These are phyloP conservation scores for Operophtera brumata DNA, from an alignment of 2,888 invertebrate species.

Conservation along the genomic window DNA sequence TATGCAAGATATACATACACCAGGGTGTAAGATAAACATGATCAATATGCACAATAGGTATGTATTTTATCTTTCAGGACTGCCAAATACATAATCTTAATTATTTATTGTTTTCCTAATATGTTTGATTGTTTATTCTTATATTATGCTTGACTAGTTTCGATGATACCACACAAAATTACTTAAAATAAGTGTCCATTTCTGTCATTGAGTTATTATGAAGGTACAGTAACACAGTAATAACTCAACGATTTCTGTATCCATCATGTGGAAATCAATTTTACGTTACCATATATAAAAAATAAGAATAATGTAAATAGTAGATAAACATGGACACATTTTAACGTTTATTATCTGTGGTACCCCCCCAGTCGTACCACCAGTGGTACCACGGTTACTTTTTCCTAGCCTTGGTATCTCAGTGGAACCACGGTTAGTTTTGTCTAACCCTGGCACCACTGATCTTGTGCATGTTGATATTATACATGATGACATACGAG, in stretches of 20 bases:
- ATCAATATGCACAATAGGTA: not conserved
- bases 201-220: too few relatives aligned
- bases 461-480: too few relatives aligned
- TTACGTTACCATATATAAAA: not conserved
- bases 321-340: constrained; percentile 12
- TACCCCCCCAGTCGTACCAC: too few relatives aligned
- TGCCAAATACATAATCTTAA: not conserved
- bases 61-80: not conserved
- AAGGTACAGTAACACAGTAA: too few relatives aligned
- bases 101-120: not conserved
- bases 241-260: too few relatives aligned
- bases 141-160: constrained; percentile 57
- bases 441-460: too few relatives aligned
- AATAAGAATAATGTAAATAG: not conserved
- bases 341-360: too few relatives aligned
- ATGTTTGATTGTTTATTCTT: constrained; percentile 27
- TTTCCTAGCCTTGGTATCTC: too few relatives aligned
- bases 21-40: not conserved
- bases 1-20: too few relatives aligned
- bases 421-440: too few relatives aligned
- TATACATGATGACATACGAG: too few relatives aligned
- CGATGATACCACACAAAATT: constrained; percentile 50
- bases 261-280: constrained; percentile 22
- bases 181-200: constrained; percentile 36
- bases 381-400: too few relatives aligned